Conservation (phyloP, 2,888 invertebrate species). For the Nephrotoma guestfalica region DNA sequence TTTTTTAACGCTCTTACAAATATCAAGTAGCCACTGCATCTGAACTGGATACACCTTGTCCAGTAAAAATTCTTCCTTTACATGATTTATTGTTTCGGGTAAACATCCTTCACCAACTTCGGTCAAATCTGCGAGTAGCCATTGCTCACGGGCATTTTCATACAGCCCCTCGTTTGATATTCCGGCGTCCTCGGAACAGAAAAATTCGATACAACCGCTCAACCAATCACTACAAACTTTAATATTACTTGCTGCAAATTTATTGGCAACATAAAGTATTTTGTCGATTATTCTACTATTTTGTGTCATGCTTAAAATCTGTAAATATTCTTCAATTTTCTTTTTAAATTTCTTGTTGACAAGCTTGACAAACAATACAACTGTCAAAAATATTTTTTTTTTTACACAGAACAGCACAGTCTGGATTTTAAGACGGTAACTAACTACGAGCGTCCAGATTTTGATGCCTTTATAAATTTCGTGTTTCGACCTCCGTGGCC, state of each 20-base stretch:
- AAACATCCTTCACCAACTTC: conserved; percentile 35
- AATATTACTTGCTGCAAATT: background rate
- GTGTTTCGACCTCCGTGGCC: no score
- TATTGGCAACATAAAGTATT: background rate
- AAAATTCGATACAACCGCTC: conserved; percentile 9
- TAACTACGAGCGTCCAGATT: no score
- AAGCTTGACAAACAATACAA: no score
- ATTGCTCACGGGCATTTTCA: conserved; percentile 36
- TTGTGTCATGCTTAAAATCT: background rate
- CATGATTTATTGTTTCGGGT: conserved; percentile 30
- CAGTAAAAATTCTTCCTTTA: conserved; percentile 25
- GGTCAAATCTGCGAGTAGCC: conserved; percentile 37
- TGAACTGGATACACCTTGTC: conserved; percentile 36
- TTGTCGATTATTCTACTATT: background rate
- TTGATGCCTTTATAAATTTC: no score
- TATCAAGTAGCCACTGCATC: conserved; percentile 34
- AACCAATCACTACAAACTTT: background rate
- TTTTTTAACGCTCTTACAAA: conserved; percentile 32
- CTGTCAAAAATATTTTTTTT: no score
- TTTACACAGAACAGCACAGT: no score
- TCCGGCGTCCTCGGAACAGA: conserved; percentile 6
- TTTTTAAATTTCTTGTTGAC: no score
- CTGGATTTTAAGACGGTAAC: no score
- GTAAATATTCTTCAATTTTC: background rate
- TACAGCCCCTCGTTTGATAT: conserved; percentile 26